Evolutionary conservation across 2,888 invertebrate species (phyloP), one percentile per base, ranked within the genome.

Genomic region (Onthophagus sagittarius): DNA sequence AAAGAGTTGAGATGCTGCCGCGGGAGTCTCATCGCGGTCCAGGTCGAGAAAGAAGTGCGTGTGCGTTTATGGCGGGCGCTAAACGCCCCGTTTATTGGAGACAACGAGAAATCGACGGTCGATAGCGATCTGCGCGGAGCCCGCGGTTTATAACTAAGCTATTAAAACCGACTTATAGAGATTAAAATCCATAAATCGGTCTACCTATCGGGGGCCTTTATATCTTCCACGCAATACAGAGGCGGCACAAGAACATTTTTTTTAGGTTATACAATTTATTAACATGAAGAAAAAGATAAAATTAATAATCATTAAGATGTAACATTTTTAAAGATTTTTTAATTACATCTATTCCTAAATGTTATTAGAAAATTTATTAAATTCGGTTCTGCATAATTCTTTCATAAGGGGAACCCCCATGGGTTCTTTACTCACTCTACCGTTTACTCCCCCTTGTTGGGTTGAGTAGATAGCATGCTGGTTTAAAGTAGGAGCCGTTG

Each of bases 161-260:
- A 74, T 74, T 74, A 74, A 74, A 72, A 65, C 74, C 65, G 74
- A 74, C 75, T 72, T 72, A 76, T 76, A 74, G 74, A 77, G 76
- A 77, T 77, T 77, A 77, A 74, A 75, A 75, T 76, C 77, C 76
- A 77, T 77, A 77, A 77, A 77, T 77, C 76, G 73, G 73, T 63
- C 64, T 73, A 23, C 23, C 76, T 77, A 77, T 77, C 77, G 76
- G 76, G 75, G 75, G 71, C 23, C 75, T 72, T 74, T 63, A 74
- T 75, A 77, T 77, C 77, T 75, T 76, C 73, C 72, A 75, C 75
- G 74, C 71, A 53, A 53, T 53, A 75, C 75, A 23, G 67, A n/a
- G 15, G 31, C 23, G 67, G 67, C 6, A 7, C n/a, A 31, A 67
- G 32, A 32, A 31, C 23, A 67, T 23, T 23, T 67, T 67, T 63